Conservation (phyloP, 2,888 invertebrate species). For the Iselma pallidipennis region DNA sequence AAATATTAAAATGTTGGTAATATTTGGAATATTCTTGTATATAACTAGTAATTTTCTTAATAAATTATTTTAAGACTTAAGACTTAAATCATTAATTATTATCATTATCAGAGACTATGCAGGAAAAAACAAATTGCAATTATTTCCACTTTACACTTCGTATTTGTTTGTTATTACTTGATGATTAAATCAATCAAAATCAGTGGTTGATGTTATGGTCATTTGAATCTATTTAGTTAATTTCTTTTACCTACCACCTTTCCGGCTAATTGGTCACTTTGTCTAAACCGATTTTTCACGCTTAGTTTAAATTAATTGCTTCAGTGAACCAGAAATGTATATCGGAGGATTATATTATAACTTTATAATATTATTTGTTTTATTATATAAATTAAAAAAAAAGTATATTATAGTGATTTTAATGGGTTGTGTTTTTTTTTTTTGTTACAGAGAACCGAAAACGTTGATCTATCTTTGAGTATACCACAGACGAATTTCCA, state of each 20-base stretch:
- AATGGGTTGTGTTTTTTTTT: slow-evolving; percentile 26
- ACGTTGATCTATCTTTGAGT: slow-evolving; percentile 72
- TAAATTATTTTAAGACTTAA: background rate
- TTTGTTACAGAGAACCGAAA: slow-evolving; percentile 75
- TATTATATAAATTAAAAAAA: background rate
- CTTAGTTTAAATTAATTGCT: background rate
- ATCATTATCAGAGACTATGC: no score
- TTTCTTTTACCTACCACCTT: background rate
- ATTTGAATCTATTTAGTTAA: background rate
- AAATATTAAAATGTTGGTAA: background rate
- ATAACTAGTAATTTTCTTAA: background rate
- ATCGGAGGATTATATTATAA: background rate
- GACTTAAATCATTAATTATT: no score
- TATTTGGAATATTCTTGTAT: background rate
- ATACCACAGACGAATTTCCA: slow-evolving; percentile 67
- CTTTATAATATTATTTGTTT: background rate
- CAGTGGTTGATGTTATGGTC: background rate
- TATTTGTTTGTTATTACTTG: no score
- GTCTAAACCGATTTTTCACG: background rate
- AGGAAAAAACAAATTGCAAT: no score
- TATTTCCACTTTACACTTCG: background rate
- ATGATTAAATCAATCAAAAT: background rate
- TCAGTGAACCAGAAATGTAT: no score
- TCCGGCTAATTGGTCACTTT: background rate
- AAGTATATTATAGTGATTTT: slow-evolving; percentile 8